Evolutionary conservation across 2,888 invertebrate species (phyloP).

Genomic region (Zelleria hepariella): DNA sequence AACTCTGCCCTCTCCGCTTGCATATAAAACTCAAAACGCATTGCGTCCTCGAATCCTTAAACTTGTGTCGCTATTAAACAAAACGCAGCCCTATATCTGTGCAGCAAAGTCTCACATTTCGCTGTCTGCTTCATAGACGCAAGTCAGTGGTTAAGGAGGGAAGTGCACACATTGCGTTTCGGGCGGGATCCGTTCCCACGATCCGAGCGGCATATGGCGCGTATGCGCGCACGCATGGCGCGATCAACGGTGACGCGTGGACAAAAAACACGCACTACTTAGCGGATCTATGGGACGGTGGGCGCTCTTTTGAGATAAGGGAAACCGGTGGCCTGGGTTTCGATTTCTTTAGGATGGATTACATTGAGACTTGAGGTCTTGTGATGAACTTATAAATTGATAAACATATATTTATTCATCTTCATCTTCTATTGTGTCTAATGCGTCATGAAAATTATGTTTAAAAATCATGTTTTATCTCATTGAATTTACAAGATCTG

Average conservation of each 20-base stretch:
- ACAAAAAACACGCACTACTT: conserved; percentile 58
- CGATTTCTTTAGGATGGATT: no score
- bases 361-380: no score
- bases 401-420: no score
- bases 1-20: not conserved
- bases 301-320: not conserved
- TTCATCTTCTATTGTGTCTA: no score
- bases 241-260: conserved; percentile 62
- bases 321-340: not conserved
- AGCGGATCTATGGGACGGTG: conserved; percentile 58
- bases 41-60: not conserved
- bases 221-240: conserved; percentile 45
- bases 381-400: no score
- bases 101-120: conserved; percentile 18
- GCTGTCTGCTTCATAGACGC: not conserved
- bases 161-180: conserved; percentile 55
- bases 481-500: no score
- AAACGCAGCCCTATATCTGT: conserved; percentile 27
- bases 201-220: conserved; percentile 68
- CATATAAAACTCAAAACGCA: not conserved
- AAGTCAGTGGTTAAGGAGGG: conserved; percentile 5
- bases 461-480: no score
- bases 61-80: not conserved
- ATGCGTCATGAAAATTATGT: no score
- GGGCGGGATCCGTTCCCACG: conserved; percentile 62